Evolutionary conservation across 1,140 invertebrate species (phyloP), one percentile per base, ranked within the genome.

Genomic region (Bombus confusus): DNA sequence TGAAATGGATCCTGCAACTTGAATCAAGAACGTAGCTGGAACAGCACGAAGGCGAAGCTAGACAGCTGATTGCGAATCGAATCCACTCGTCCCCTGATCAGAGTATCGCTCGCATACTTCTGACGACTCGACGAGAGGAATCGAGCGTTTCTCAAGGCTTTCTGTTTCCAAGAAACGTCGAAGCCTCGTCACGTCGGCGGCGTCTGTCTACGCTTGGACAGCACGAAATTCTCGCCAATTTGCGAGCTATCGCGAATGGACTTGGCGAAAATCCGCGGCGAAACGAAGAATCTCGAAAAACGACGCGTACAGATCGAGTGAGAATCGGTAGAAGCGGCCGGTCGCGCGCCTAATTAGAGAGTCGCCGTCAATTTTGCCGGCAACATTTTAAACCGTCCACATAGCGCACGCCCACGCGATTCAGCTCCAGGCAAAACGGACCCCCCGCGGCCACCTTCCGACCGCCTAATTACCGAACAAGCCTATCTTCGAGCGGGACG

Each of bases 401-500:
- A 78, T 87, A 86, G 88, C 88, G 82, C 86, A 92, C 93, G 91
- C 93, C 93, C 90, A 93, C 93, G 92, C 90, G 85, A 91, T 87
- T 31, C 75, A 78, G 31, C 88, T 73, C 83, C 87, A 82, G 80
- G 91, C 85, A 39, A 87, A 86, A 82, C 68, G 79, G 90, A 91
- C 92, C 93, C 93, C 93, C 93, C 84, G 91, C 78, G 86, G 92
- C 79, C 79, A 85, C 88, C 92, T 91, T 91, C 91, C 91, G 90
- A 89, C 84, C 91, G 90, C 90, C 93, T 94, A 94, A 94, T 94
- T 94, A 92, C 90, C 88, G 91, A 92, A 92, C 91, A 92, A 93
- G 91, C 87, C 92, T 92, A 91, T 93, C 89, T 85, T 86, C 90
- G 85, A 90, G 41, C 88, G 83, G 86, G 82, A 82, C 78, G 43